Percentiles rank a stretch among this genome's conserved stretches.
phyloP scores from a whole-genome alignment of 2,888 invertebrate species.

The Agriopis marginaria region DNA sequence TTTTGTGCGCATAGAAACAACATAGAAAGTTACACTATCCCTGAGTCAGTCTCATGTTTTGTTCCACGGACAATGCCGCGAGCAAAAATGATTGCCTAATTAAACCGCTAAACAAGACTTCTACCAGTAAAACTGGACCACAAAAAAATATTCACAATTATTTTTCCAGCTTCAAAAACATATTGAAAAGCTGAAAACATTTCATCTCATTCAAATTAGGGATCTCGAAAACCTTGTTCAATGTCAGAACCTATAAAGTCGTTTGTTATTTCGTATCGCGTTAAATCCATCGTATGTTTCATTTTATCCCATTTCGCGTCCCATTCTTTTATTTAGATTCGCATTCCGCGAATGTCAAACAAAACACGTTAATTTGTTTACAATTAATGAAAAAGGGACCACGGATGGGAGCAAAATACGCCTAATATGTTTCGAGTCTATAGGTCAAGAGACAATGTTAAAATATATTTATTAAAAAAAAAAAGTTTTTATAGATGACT shows the following conservation, averaged over 20 bases:
- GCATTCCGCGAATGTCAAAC: conserved; percentile 44
- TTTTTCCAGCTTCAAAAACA: too few relatives aligned
- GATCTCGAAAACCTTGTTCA: conserved; percentile 2
- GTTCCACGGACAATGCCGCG: too few relatives aligned
- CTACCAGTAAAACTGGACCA: too few relatives aligned
- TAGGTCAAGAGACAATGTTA: conserved; percentile 7
- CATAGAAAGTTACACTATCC: too few relatives aligned
- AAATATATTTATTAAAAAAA: neutral
- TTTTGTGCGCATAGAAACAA: too few relatives aligned
- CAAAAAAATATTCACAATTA: too few relatives aligned
- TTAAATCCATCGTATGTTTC: conserved; percentile 9
- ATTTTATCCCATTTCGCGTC: conserved; percentile 15
- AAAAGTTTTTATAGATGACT: too few relatives aligned
- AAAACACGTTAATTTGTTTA: conserved; percentile 62
- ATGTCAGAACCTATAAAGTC: neutral
- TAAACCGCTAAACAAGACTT: too few relatives aligned
- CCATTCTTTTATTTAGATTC: conserved; percentile 30
- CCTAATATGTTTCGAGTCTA: conserved; percentile 55
- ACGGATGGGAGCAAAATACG: conserved; percentile 50
- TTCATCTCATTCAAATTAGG: neutral
- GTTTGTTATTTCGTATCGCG: conserved; percentile 11
- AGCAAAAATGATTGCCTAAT: too few relatives aligned
- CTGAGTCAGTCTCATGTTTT: too few relatives aligned
- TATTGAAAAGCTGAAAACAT: too few relatives aligned
- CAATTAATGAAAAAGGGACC: conserved; percentile 62